Evolutionary conservation across 2,113 vertebrate genomes (phyloP).

Genomic region (Vanacampus margaritifer): DNA sequence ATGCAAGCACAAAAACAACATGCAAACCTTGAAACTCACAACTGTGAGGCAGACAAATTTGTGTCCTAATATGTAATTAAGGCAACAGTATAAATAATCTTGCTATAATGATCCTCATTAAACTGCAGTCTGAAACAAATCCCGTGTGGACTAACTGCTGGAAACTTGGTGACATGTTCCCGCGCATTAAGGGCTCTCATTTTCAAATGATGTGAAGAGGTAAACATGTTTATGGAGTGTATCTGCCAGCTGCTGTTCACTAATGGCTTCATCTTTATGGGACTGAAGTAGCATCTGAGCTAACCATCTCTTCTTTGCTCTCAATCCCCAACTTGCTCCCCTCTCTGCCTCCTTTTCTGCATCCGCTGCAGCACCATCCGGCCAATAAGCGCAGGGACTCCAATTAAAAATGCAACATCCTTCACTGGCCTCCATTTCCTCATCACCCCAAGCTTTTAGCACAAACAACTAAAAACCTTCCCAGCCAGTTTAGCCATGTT

Average conservation of each 20-base stretch:
- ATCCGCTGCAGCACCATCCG: slow-evolving; percentile 45
- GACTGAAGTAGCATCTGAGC: slow-evolving; percentile 50
- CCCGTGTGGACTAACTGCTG: slow-evolving; percentile 27
- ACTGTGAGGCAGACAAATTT: slow-evolving; percentile 40
- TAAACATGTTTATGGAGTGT: slow-evolving; percentile 61
- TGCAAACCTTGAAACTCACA: too few relatives aligned
- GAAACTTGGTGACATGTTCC: slow-evolving; percentile 41
- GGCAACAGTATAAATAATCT: slow-evolving; percentile 57
- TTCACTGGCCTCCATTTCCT: slow-evolving; percentile 51
- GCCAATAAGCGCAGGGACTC: slow-evolving; percentile 52
- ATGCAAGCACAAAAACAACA: too few relatives aligned
- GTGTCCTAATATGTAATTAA: slow-evolving; percentile 66
- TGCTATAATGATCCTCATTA: slow-evolving; percentile 66
- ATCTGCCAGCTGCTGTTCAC: slow-evolving; percentile 68
- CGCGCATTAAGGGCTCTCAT: slow-evolving; percentile 43
- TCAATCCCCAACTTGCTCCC: neutral
- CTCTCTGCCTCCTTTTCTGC: slow-evolving; percentile 1
- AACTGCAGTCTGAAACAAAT: slow-evolving; percentile 52
- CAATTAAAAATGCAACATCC: slow-evolving; percentile 62
- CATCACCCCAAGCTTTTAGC: slow-evolving; percentile 43
- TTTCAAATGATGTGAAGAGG: slow-evolving; percentile 54
- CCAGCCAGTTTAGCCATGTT: slow-evolving; percentile 42
- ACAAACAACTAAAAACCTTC: slow-evolving; percentile 47
- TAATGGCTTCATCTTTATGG: slow-evolving; percentile 63
- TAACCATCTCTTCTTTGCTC: slow-evolving; percentile 1